Evolutionary conservation across 2,113 vertebrate genomes (phyloP).

Genomic region (Myiopsitta monachus): DNA sequence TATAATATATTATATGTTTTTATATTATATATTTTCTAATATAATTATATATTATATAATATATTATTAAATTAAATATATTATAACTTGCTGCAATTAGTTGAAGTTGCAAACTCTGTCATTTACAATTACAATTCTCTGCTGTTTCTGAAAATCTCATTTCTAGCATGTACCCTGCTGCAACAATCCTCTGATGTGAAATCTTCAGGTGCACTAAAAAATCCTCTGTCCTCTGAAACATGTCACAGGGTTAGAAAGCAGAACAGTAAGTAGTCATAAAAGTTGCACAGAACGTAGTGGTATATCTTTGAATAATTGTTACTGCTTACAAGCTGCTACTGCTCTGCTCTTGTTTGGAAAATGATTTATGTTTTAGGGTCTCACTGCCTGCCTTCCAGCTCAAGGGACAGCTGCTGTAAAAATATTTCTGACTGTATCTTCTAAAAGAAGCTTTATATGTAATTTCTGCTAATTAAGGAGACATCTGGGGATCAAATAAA

Average conservation of each 20-base stretch:
- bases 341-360: not conserved
- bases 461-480: accelerated
- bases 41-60: too few relatives aligned
- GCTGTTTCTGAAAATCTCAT: not conserved
- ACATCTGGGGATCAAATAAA: not conserved
- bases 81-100: accelerated
- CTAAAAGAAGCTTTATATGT: not conserved
- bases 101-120: accelerated
- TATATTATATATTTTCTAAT: too few relatives aligned
- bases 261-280: constrained; percentile 69
- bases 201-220: constrained; percentile 69
- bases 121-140: not conserved
- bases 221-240: constrained; percentile 81
- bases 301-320: not conserved
- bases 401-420: not conserved
- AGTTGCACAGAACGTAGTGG: not conserved
- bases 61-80: too few relatives aligned
- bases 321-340: not conserved
- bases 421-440: not conserved
- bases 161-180: constrained; percentile 77
- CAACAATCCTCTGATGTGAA: constrained; percentile 79
- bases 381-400: accelerated
- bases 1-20: too few relatives aligned
- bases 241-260: constrained; percentile 74
- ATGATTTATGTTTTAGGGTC: not conserved